A percentile compares a stretch with the other conserved stretches of the same genome.
These are phyloP conservation scores for Lymantria dispar DNA, from an alignment of 2,888 invertebrate genomes.

Conservation along the genomic window DNA sequence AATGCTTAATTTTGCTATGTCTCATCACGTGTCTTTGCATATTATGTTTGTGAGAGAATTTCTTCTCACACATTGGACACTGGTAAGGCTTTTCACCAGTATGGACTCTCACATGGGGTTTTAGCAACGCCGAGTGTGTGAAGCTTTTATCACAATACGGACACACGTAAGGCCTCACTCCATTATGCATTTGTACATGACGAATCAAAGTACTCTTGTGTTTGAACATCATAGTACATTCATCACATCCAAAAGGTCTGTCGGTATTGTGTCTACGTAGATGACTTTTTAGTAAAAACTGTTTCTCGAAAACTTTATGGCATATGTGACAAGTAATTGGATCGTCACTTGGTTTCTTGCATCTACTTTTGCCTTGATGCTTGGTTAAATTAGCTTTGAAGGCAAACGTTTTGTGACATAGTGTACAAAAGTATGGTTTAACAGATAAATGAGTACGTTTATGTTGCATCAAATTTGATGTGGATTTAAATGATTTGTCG, in stretches of 20 bases:
- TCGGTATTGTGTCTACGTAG: slow-evolving; percentile 30
- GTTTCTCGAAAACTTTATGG: slow-evolving; percentile 33
- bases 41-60: slow-evolving; percentile 59
- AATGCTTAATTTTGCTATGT: slow-evolving; percentile 50
- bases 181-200: slow-evolving; percentile 51
- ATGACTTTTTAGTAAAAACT: slow-evolving; percentile 34
- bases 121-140: slow-evolving; percentile 33
- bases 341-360: slow-evolving; percentile 13
- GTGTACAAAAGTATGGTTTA: slow-evolving; percentile 35
- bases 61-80: slow-evolving; percentile 50
- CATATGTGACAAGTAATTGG: slow-evolving; percentile 31
- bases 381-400: slow-evolving; percentile 33
- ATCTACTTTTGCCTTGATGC: slow-evolving; percentile 30
- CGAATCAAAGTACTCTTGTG: slow-evolving; percentile 53
- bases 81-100: slow-evolving; percentile 46
- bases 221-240: slow-evolving; percentile 43
- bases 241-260: slow-evolving; percentile 20
- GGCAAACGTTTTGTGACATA: slow-evolving; percentile 34
- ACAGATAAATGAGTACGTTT: slow-evolving; percentile 34
- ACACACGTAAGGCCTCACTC: slow-evolving; percentile 40
- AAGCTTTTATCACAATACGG: slow-evolving; percentile 53
- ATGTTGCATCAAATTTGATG: slow-evolving; percentile 48
- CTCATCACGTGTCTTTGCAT: slow-evolving; percentile 53
- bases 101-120: slow-evolving; percentile 52
- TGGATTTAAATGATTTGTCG: slow-evolving; percentile 41